phyloP scores from a whole-genome alignment of 1,140 invertebrate genomes.

The Euwallacea fornicatus region DNA sequence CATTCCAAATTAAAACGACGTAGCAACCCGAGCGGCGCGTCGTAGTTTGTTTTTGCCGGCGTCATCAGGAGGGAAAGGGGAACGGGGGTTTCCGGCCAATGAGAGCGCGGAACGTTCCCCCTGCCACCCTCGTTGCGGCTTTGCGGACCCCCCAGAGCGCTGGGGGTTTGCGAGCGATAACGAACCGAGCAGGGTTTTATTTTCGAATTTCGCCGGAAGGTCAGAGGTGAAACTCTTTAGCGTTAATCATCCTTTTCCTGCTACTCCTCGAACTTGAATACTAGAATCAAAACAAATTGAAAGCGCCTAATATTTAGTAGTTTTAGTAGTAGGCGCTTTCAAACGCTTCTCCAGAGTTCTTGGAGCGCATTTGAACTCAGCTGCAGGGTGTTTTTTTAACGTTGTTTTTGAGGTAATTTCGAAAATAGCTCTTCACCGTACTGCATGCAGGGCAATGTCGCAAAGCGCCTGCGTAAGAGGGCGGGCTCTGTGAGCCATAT shows the following conservation, averaged over 20 bases:
- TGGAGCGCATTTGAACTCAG: no score
- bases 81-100: conserved; percentile 41
- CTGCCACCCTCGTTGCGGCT: conserved; percentile 6
- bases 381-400: no score
- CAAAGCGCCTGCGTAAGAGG: conserved; percentile 33
- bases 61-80: conserved; percentile 6
- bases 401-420: conserved; percentile 37
- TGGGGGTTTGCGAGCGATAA: neutral
- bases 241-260: no score
- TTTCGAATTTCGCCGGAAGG: neutral
- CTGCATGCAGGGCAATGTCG: conserved; percentile 8
- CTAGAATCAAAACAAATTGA: no score
- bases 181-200: neutral
- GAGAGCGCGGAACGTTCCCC: conserved; percentile 11
- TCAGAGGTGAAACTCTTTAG: neutral
- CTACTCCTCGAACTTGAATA: no score
- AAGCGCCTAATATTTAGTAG: no score
- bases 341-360: no score
- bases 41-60: conserved; percentile 52
- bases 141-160: neutral
- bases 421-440: conserved; percentile 36
- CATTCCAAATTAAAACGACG: conserved; percentile 47
- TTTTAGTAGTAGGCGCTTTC: no score
- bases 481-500: conserved; percentile 49
- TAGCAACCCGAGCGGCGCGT: conserved; percentile 43